Base-by-base conservation (phyloP, 2,797 vertebrate species). In the Hapalemur alaotrensis region DNA sequence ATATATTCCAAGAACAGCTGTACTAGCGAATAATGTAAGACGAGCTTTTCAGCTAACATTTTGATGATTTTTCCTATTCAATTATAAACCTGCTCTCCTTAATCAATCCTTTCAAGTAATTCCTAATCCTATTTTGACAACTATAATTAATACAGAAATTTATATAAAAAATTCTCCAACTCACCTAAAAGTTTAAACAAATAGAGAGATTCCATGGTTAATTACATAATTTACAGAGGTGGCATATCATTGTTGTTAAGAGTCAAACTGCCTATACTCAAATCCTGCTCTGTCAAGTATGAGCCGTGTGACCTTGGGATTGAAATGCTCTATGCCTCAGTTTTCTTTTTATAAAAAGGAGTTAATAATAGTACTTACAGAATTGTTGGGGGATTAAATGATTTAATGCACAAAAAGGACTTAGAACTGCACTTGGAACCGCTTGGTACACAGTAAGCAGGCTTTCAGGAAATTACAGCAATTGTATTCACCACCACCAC, bases 51-150 rank as follows among this genome's bases (percentile, higher is more conserved):
- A 82, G 23, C 52, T 92, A 80, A 92, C 0, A 2, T 38, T 50
- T 86, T 69, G 20, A 78, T 67, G 32, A 50, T 35, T 95, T 91
- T 65, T 57, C 4, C 35, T 35, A 61, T 84, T 95, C 23, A 83
- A 30, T 46, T 17, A 81, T 75, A 83, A 89, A 57, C 5, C 69
- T 91, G 18, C 38, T 78, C 72, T 94, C 54, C 35, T 92, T 90
- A 46, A 87, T 70, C 43, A 76, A n/a, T 48, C 35, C 20, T 75
- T 91, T 54, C 30, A 94, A 50, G 11, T 70, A 83, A 75, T 78
- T 85, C 20, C 82, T 93, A 65, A 81, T 85, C 82, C 69, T 89
- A 89, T 83, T 89, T 92, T 90, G 23, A 76, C 13, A 90, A 65
- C 15, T 52, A 88, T 14, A 87, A 85, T 92, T 90, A 76, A 92